Conservation (phyloP, 2,888 invertebrate species). For the Leptogaster cylindrica region DNA sequence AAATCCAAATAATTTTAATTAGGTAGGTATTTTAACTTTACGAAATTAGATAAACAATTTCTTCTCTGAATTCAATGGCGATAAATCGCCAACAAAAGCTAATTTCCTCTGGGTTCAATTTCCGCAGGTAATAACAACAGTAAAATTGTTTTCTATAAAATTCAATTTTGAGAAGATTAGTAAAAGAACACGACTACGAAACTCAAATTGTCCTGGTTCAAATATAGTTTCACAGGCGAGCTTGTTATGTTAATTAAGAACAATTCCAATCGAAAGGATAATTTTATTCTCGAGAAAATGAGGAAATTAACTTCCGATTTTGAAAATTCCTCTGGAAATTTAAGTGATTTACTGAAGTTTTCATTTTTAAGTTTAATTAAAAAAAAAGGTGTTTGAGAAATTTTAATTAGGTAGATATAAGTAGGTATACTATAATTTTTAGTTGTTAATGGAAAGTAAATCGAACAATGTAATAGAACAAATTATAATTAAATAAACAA, state of each 20-base stretch:
- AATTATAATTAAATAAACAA: no score
- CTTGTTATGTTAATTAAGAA: slow-evolving; percentile 31
- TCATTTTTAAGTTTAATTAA: not conserved
- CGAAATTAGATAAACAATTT: no score
- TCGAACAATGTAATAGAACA: no score
- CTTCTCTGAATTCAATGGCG: no score
- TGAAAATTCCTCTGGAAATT: slow-evolving; percentile 25
- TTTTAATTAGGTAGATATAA: no score
- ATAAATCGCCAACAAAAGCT: slow-evolving; percentile 20
- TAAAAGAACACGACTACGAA: not conserved
- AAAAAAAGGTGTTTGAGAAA: not conserved
- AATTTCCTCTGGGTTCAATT: slow-evolving; percentile 44
- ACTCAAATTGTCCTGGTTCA: not conserved
- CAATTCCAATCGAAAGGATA: slow-evolving; percentile 15
- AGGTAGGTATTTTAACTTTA: no score
- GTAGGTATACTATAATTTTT: no score
- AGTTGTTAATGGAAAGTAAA: no score
- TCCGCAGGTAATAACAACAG: slow-evolving; percentile 40
- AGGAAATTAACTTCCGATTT: slow-evolving; percentile 36
- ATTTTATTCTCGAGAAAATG: slow-evolving; percentile 26
- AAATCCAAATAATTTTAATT: no score
- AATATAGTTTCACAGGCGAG: slow-evolving; percentile 24
- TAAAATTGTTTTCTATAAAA: slow-evolving; percentile 30
- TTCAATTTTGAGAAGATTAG: slow-evolving; percentile 6
- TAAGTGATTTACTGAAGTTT: slow-evolving; percentile 3